Evolutionary conservation across 1,140 invertebrate genomes (phyloP).

Genomic region (Formica exsecta): DNA sequence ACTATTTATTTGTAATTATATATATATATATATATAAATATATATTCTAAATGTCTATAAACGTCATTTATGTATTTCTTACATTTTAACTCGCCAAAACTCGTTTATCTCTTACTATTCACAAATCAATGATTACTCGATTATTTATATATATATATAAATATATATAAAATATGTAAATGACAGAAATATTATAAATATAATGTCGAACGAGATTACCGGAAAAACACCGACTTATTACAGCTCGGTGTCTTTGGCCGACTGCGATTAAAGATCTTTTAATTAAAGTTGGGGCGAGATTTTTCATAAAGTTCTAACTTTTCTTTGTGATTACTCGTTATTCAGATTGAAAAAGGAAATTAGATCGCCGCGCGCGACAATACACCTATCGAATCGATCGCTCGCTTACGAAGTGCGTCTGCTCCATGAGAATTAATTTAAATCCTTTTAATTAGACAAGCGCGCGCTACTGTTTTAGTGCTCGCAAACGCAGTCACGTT

Average conservation of each 20-base stretch:
- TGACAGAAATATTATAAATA: conserved; percentile 39
- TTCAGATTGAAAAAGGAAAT: conserved; percentile 52
- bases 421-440: conserved; percentile 70
- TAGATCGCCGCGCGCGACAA: conserved; percentile 56
- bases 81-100: not conserved
- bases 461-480: conserved; percentile 12
- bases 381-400: conserved; percentile 53
- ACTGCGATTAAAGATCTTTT: conserved; percentile 62
- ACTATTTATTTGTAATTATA: conserved; percentile 16
- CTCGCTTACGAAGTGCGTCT: conserved; percentile 5
- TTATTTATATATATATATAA: not conserved
- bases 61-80: not conserved
- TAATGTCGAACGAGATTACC: conserved; percentile 9
- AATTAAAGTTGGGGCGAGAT: conserved; percentile 61
- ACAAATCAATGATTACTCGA: not conserved
- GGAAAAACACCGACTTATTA: conserved; percentile 41
- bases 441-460: conserved; percentile 72
- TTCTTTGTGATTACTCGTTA: conserved; percentile 44
- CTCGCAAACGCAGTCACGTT: conserved; percentile 68
- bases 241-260: not conserved
- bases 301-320: conserved; percentile 56
- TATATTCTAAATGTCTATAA: not conserved
- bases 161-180: conserved; percentile 38
- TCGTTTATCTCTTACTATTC: not conserved
- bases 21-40: not conserved